Percentiles rank a stretch among this genome's conserved stretches.
Evolutionary conservation across 2,888 invertebrate genomes (phyloP).

Genomic region (Polyommatus icarus): DNA sequence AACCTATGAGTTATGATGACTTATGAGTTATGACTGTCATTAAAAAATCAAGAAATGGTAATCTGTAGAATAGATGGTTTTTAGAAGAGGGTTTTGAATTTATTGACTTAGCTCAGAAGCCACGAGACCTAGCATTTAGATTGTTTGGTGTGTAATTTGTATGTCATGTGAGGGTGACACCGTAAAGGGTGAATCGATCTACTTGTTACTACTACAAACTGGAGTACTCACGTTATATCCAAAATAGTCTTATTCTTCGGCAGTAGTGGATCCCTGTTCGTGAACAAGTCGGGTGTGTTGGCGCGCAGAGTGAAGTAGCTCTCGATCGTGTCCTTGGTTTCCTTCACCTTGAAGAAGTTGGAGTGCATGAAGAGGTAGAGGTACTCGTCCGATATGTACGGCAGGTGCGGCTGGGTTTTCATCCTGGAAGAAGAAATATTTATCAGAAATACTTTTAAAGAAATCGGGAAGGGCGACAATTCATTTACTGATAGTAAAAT

Average conservation of each 20-base stretch:
- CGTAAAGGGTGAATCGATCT: too few species aligned
- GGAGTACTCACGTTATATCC: conserved; percentile 80
- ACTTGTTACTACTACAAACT: background rate
- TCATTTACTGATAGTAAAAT: too few species aligned
- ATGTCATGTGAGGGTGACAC: too few species aligned
- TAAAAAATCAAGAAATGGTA: too few species aligned
- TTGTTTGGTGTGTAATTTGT: too few species aligned
- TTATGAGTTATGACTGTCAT: too few species aligned
- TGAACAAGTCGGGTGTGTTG: conserved; percentile 81
- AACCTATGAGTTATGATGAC: too few species aligned
- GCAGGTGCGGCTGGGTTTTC: conserved; percentile 80
- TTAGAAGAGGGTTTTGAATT: too few species aligned
- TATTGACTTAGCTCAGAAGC: too few species aligned
- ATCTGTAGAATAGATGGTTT: too few species aligned
- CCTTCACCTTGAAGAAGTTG: conserved; percentile 72
- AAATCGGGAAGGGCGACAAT: background rate
- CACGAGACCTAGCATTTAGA: too few species aligned
- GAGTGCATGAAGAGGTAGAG: conserved; percentile 84
- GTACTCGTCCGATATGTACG: conserved; percentile 82
- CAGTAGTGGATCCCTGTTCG: conserved; percentile 76
- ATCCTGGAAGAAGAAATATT: conserved; percentile 72
- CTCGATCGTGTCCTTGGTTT: conserved; percentile 74
- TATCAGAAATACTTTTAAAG: background rate
- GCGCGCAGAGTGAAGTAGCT: conserved; percentile 81
- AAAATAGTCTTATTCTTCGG: conserved; percentile 76